phyloP scores from a whole-genome alignment of 2,888 invertebrate species.

The Ferdinandea cuprea region DNA sequence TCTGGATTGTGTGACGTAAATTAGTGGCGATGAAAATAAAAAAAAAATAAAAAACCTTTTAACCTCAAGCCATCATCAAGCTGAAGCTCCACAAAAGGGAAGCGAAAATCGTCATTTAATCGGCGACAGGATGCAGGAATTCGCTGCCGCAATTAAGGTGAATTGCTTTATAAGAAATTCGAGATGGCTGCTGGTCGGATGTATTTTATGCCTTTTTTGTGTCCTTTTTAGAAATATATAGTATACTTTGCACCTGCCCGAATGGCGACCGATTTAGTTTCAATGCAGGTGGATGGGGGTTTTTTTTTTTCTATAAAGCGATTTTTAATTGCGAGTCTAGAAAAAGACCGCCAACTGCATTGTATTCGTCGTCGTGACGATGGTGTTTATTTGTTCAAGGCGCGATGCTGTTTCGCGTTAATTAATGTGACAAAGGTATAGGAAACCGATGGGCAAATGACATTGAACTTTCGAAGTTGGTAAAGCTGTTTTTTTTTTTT shows the following conservation, averaged over 20 bases:
- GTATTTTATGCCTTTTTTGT: not conserved
- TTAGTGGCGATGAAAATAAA: not conserved
- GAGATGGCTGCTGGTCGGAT: slow-evolving; percentile 13
- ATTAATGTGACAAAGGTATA: slow-evolving; percentile 10
- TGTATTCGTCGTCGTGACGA: slow-evolving; percentile 27
- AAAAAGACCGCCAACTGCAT: slow-evolving; percentile 20
- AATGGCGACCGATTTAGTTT: slow-evolving; percentile 35
- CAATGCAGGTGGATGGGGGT: slow-evolving; percentile 35
- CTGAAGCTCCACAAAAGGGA: not conserved
- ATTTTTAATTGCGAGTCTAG: slow-evolving; percentile 52
- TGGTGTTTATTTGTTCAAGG: slow-evolving; percentile 15
- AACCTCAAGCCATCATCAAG: not conserved
- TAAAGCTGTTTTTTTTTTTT: too few species aligned
- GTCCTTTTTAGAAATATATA: not conserved
- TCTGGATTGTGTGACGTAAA: not conserved
- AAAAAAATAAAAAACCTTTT: slow-evolving; percentile 9
- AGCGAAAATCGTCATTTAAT: slow-evolving; percentile 11
- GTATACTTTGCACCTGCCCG: slow-evolving; percentile 39
- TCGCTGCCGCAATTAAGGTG: slow-evolving; percentile 46
- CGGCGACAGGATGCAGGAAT: slow-evolving; percentile 37
- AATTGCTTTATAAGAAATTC: slow-evolving; percentile 29
- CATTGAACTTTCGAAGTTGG: not conserved
- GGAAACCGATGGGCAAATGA: not conserved
- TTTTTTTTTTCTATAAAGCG: slow-evolving; percentile 40
- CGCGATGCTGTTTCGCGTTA: slow-evolving; percentile 14